Evolutionary conservation across 2,797 vertebrate species (phyloP).

Genomic region (Acanthiza pusilla): DNA sequence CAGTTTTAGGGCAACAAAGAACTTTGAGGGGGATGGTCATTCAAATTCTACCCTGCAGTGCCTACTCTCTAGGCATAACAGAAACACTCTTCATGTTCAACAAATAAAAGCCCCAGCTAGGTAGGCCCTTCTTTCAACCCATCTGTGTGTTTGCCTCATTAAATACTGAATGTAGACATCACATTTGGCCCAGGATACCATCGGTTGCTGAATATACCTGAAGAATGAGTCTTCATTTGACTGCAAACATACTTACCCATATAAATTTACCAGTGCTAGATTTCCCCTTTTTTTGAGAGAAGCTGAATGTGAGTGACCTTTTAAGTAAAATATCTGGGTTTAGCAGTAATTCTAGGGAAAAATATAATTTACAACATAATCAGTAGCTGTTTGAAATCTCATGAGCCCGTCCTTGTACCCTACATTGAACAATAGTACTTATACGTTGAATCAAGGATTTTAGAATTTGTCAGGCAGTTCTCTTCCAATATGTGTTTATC

Average conservation of each 20-base stretch:
- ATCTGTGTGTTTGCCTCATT: neutral
- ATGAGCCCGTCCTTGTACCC: neutral
- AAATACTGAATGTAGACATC: neutral
- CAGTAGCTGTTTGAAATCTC: neutral
- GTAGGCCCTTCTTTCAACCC: neutral
- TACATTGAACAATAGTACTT: neutral
- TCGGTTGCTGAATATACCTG: neutral
- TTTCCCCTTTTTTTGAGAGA: neutral
- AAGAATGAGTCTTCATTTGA: neutral
- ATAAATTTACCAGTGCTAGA: neutral
- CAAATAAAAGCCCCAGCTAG: neutral
- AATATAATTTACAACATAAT: neutral
- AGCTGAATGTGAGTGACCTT: neutral
- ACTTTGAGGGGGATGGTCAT: neutral
- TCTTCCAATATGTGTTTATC: accelerated
- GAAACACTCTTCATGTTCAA: neutral
- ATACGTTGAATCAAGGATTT: neutral
- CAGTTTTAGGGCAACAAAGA: neutral
- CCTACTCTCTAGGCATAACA: neutral
- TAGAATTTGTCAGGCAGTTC: neutral
- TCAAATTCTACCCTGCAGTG: neutral
- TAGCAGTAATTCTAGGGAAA: neutral
- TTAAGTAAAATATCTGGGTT: neutral
- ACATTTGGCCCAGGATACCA: neutral
- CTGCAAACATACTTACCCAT: neutral